Conservation (phyloP, 2,113 vertebrate genomes). For the Zosterops japonicus region DNA sequence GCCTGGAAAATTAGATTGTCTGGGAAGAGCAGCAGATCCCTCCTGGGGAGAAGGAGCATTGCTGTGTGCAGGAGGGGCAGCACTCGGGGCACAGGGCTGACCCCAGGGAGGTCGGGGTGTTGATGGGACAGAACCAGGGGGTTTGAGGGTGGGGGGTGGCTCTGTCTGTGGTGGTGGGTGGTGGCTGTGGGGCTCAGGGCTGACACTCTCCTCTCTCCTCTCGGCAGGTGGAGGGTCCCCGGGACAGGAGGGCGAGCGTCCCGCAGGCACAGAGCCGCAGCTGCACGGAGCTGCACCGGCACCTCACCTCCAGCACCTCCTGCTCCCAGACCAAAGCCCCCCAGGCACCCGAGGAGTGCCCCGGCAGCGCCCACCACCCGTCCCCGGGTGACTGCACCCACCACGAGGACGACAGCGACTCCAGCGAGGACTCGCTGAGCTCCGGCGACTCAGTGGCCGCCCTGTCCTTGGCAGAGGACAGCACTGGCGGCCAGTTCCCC, state of each 20-base stretch:
- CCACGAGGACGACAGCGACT: constrained; percentile 74
- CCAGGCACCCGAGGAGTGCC: constrained; percentile 38
- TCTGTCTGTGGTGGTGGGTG: neutral
- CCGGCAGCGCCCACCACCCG: neutral
- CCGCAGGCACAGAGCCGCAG: constrained; percentile 79
- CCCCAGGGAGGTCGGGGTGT: neutral
- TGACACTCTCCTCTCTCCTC: neutral
- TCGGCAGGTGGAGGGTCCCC: constrained; percentile 77
- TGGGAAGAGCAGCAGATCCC: neutral
- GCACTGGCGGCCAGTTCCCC: constrained; percentile 65
- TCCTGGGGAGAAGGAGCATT: neutral
- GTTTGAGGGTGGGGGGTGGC: neutral
- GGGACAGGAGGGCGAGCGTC: constrained; percentile 77
- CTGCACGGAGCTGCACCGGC: constrained; percentile 91
- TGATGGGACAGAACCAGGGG: neutral
- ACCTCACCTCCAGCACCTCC: constrained; percentile 81
- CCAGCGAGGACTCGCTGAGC: constrained; percentile 72
- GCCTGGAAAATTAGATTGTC: neutral
- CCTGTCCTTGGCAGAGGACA: neutral
- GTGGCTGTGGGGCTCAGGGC: accelerated
- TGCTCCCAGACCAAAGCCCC: constrained; percentile 66
- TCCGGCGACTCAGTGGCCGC: constrained; percentile 50
- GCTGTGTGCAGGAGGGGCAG: neutral
- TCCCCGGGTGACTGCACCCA: neutral
- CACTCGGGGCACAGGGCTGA: neutral